Evolutionary conservation across 2,113 vertebrate genomes (phyloP).

Genomic region (Nansenia antarctica): DNA sequence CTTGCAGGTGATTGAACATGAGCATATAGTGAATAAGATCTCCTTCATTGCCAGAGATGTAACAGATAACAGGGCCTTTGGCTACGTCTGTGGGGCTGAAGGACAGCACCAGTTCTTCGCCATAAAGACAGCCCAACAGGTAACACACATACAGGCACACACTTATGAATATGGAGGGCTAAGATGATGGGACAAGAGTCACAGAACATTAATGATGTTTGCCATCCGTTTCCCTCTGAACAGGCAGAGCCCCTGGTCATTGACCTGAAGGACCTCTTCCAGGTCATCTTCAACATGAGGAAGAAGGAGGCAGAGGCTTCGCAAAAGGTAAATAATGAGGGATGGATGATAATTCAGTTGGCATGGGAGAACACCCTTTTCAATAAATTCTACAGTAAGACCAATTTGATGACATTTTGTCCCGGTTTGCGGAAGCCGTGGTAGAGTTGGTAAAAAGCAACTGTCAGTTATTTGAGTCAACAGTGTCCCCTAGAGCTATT

Average conservation of each 20-base stretch:
- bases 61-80: constrained; percentile 94
- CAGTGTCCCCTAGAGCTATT: neutral
- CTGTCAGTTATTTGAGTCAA: neutral
- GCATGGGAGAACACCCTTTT: neutral
- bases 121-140: constrained; percentile 96
- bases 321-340: constrained; percentile 75
- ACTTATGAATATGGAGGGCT: too few species aligned
- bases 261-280: constrained; percentile 96
- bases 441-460: too few species aligned
- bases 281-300: constrained; percentile 91
- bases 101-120: constrained; percentile 98
- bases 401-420: neutral
- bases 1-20: constrained; percentile 93
- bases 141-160: constrained; percentile 41
- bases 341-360: neutral
- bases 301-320: constrained; percentile 86
- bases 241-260: constrained; percentile 92
- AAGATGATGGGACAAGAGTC: too few species aligned
- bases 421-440: too few species aligned
- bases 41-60: constrained; percentile 98
- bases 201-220: neutral
- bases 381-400: neutral
- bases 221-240: neutral
- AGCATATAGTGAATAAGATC: constrained; percentile 93
- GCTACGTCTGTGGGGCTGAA: constrained; percentile 94